Evolutionary conservation across 2,888 invertebrate species (phyloP).

Genomic region (Meloe dianella): DNA sequence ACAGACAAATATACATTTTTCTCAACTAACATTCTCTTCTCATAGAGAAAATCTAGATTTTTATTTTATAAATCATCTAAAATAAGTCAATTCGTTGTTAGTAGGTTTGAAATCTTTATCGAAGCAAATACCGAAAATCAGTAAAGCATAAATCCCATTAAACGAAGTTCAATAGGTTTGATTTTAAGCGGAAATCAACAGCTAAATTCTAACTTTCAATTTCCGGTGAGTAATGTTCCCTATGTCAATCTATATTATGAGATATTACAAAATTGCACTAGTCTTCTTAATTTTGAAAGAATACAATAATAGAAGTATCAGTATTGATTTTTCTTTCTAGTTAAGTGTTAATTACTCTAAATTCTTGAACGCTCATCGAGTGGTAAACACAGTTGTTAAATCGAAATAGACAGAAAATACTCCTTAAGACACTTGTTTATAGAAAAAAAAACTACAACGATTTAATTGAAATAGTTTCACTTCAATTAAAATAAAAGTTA

Average conservation of each 20-base stretch:
- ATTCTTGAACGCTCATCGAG: too few species aligned
- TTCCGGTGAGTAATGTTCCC: conserved; percentile 52
- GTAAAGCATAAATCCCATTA: conserved; percentile 40
- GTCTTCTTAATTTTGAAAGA: not conserved
- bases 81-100: not conserved
- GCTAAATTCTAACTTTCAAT: conserved; percentile 53
- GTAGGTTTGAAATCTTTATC: conserved; percentile 30
- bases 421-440: too few species aligned
- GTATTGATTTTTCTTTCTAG: too few species aligned
- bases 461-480: not conserved
- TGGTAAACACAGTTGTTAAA: too few species aligned
- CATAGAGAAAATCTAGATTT: not conserved
- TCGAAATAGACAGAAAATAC: too few species aligned
- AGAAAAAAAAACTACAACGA: too few species aligned
- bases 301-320: not conserved
- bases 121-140: conserved; percentile 27
- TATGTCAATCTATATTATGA: conserved; percentile 25
- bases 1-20: not conserved
- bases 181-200: conserved; percentile 47
- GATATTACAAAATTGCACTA: not conserved
- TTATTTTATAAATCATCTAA: not conserved
- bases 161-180: conserved; percentile 41
- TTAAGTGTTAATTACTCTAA: not conserved
- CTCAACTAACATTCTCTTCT: not conserved
- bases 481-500: conserved; percentile 41